A percentile compares a stretch with the other conserved stretches of the same genome.
phyloP scores from a whole-genome alignment of 2,797 vertebrate species.

The Cichlasoma orientale region DNA sequence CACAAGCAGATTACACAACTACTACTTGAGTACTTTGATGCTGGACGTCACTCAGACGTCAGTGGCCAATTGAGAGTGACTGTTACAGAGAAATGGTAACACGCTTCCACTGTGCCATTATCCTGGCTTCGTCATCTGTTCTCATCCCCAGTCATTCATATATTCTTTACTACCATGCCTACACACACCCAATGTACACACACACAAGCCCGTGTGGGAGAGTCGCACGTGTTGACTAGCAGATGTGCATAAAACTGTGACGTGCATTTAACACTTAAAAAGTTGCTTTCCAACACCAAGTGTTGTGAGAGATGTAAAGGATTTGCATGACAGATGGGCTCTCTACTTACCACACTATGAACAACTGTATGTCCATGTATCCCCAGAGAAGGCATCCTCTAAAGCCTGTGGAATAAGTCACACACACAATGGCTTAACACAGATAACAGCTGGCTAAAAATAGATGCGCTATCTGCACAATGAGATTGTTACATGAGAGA shows the following conservation, averaged over 20 bases:
- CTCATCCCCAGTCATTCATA: conserved; percentile 14
- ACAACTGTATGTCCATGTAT: conserved; percentile 14
- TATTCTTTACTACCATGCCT: background rate
- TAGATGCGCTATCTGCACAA: conserved; percentile 20
- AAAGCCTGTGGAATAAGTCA: conserved; percentile 28
- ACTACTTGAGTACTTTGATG: background rate
- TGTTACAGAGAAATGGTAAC: background rate
- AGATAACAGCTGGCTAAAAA: conserved; percentile 50
- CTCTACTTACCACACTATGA: conserved; percentile 42
- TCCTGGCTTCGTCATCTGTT: conserved; percentile 22
- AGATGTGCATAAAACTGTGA: conserved; percentile 11
- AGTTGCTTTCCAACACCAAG: background rate
- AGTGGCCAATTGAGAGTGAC: background rate
- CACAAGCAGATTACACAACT: background rate
- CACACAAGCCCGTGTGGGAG: background rate
- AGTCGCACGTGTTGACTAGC: background rate
- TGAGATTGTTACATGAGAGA: conserved; percentile 33
- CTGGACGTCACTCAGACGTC: background rate
- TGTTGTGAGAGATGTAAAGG: conserved; percentile 51
- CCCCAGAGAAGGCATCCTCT: conserved; percentile 13
- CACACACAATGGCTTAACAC: conserved; percentile 49
- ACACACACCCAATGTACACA: background rate
- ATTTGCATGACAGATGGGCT: conserved; percentile 71
- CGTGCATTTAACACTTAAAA: conserved; percentile 44
- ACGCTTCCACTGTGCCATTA: conserved; percentile 18